These are phyloP conservation scores for Poecile atricapillus DNA, from an alignment of 2,113 vertebrate genomes.

Conservation along the genomic window DNA sequence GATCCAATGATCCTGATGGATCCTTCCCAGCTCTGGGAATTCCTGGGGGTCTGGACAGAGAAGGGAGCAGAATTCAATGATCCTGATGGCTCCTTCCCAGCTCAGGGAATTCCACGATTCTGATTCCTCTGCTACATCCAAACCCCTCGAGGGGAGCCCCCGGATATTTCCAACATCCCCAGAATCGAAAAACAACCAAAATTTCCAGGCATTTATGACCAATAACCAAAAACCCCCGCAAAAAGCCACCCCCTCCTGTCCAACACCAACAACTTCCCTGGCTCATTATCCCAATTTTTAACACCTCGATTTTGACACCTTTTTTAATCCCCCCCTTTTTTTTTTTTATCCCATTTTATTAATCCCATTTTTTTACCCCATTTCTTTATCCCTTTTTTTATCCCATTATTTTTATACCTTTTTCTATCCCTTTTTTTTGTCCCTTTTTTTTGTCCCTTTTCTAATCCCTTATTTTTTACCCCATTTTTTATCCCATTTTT, in stretches of 20 bases:
- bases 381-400: too few relatives aligned
- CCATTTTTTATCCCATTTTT: too few relatives aligned
- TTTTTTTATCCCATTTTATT: too few relatives aligned
- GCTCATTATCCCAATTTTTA: neutral
- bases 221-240: neutral
- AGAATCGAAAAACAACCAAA: neutral
- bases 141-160: fast-evolving
- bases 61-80: too few relatives aligned
- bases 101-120: fast-evolving
- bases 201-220: fast-evolving
- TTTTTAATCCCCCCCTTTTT: too few relatives aligned
- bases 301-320: too few relatives aligned
- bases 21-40: neutral
- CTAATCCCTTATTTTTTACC: too few relatives aligned
- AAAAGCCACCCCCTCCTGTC: neutral
- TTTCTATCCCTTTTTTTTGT: too few relatives aligned
- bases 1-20: neutral
- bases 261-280: neutral
- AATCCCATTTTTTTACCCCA: too few relatives aligned
- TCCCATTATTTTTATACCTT: too few relatives aligned
- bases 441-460: too few relatives aligned
- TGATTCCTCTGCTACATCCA: neutral
- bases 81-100: neutral
- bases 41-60: neutral
- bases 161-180: fast-evolving